These are phyloP conservation scores for pig (Sus scrofa) DNA, from an alignment of 2,113 vertebrate species.

Conservation along the genomic window T2T-Sscrofa CM000819.6:36908501-36909000, in stretches of 20 bases:
- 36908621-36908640: too few relatives aligned
- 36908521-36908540: constrained; percentile 18
- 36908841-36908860: neutral
- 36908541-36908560: neutral
- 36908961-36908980: constrained; percentile 6
- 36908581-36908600: neutral
- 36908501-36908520: neutral
- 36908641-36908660: too few relatives aligned
- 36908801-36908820: neutral
- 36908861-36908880: constrained; percentile 41
- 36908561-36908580: neutral
- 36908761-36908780: neutral
- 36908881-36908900: neutral
- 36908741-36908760: too few relatives aligned
- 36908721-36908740: too few relatives aligned
- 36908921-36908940: constrained; percentile 24
- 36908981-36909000: neutral
- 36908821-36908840: neutral
- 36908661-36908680: too few relatives aligned
- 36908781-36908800: neutral
- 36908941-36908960: neutral
- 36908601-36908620: neutral
- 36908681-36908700: too few relatives aligned
- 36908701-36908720: too few relatives aligned
- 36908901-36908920: constrained; percentile 7